Conservation (phyloP, 2,888 invertebrate genomes). For the Gymnocheta viridis region DNA sequence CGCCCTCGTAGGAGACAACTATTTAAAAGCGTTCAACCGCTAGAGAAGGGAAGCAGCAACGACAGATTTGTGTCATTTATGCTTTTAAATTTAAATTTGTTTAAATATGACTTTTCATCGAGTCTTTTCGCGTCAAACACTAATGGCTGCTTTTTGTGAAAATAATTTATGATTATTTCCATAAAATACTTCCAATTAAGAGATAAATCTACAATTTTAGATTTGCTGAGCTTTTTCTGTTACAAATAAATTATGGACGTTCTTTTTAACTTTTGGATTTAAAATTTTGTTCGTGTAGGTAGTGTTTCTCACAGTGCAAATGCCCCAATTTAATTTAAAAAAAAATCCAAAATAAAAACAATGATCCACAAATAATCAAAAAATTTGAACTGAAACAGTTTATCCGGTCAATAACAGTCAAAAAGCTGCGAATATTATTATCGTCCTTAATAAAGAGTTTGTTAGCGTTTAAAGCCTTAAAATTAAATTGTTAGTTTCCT, state of each 20-base stretch:
- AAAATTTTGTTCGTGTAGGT: neutral
- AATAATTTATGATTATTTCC: slow-evolving; percentile 55
- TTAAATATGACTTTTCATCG: neutral
- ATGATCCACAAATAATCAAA: slow-evolving; percentile 22
- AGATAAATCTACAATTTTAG: neutral
- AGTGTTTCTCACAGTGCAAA: neutral
- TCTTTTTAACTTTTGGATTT: neutral
- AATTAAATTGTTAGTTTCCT: neutral
- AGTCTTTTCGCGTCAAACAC: neutral
- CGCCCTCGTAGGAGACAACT: neutral
- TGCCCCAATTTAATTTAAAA: slow-evolving; percentile 33
- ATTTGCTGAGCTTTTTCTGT: neutral
- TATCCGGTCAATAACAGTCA: neutral
- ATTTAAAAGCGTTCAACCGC: neutral
- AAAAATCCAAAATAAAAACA: neutral
- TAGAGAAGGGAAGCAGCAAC: neutral
- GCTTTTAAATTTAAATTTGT: slow-evolving; percentile 5
- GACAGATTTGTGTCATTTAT: slow-evolving; percentile 17
- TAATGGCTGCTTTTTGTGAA: slow-evolving; percentile 28
- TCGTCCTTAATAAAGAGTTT: neutral
- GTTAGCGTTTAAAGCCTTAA: neutral
- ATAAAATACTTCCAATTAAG: slow-evolving; percentile 21
- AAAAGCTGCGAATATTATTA: neutral
- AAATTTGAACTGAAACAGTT: neutral
- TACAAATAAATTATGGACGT: neutral